Conservation (phyloP, 2,113 vertebrate species). For the Menura novaehollandiae region DNA sequence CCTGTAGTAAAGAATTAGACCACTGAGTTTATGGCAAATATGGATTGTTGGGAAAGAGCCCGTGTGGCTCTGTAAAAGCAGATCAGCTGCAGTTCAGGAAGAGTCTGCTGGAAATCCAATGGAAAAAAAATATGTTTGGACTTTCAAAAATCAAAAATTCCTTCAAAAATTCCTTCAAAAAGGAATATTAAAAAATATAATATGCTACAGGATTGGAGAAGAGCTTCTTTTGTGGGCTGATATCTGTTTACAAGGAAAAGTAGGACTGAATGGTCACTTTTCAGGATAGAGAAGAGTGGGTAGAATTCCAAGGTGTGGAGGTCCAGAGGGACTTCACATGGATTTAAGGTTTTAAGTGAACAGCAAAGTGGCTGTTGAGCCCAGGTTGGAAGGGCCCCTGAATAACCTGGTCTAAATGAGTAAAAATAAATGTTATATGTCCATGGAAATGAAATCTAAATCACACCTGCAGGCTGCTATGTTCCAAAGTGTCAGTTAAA, state of each 20-base stretch:
- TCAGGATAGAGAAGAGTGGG: background rate
- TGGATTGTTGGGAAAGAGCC: background rate
- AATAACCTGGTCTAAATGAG: background rate
- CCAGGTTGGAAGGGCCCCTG: background rate
- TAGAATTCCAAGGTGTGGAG: background rate
- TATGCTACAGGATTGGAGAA: background rate
- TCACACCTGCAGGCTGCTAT: background rate
- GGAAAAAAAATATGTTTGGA: background rate
- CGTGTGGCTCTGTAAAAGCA: rapidly evolving
- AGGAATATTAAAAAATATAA: background rate
- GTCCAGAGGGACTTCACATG: background rate
- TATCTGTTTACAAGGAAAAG: background rate
- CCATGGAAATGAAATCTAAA: background rate
- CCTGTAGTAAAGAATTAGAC: background rate
- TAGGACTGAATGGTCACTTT: background rate
- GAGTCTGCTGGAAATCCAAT: background rate
- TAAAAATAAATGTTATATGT: background rate
- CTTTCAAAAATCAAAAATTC: background rate
- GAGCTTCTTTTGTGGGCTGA: background rate
- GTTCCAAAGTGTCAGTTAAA: background rate
- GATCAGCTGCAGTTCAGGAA: background rate
- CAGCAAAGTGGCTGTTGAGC: background rate
- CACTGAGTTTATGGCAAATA: background rate
- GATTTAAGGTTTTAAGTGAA: background rate
- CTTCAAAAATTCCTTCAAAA: background rate